Evolutionary conservation across 2,113 vertebrate genomes (phyloP), one percentile per base, ranked within the genome.

Genomic region (Cryptotis parvus): DNA sequence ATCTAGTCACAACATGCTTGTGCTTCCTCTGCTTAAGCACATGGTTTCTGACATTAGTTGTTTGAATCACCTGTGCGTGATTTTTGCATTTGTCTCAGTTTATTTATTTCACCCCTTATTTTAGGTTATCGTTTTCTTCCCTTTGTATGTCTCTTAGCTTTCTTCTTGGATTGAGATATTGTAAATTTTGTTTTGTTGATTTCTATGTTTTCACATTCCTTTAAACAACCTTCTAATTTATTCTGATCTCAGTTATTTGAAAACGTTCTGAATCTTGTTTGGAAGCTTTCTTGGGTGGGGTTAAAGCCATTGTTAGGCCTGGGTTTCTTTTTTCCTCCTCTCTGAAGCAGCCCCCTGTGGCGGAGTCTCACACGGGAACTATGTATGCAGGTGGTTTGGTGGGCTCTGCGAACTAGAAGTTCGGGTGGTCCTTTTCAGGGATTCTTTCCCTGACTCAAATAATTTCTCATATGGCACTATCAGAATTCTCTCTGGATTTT

Each of bases 121-220:
- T n/a, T 89, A n/a, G 15, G 20, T 61, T 31, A n/a, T 87, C 31
- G 76, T 87, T 92, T 92, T 73, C 26, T 58, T 24, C 52, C 69
- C 68, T n/a, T 80, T 81, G 22, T 73, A 83, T 87, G 27, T 41
- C 68, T 76, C 4, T 24, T 63, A 65, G 18, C 24, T 80, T 87
- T 94, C 88, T 92, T 87, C 73, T 55, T 65, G 27, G 49, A 35
- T 77, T 45, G 9, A 73, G 29, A 73, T 14, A 20, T 22, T 84
- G 9, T 84, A 29, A 72, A 84, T 91, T 94, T 90, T 92, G 33
- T 69, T 66, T 91, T 65, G 37, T 90, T 81, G 15, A 20, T 89
- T 85, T 12, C 45, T 79, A 74, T 72, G 72, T 72, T 82, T 92
- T 68, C 58, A 18, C 63, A 76, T 77, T 87, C 86, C 31, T 70